Conservation (phyloP, 2,113 vertebrate genomes). For the Xiphophorus maculatus region DNA sequence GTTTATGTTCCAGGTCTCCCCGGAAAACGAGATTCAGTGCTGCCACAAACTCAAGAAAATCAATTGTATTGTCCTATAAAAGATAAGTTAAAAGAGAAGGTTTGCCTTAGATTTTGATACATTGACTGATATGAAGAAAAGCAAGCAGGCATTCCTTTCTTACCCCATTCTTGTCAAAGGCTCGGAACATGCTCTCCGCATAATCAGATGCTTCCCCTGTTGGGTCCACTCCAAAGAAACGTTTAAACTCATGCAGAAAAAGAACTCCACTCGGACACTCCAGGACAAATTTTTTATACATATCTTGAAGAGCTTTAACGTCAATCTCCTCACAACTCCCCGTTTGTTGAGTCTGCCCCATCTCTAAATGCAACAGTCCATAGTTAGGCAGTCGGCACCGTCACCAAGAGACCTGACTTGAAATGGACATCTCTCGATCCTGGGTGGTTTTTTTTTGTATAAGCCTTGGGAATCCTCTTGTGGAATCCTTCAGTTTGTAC, state of each 20-base stretch:
- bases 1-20: slow-evolving; percentile 77
- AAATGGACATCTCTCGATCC: slow-evolving; percentile 1
- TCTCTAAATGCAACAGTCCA: slow-evolving; percentile 36
- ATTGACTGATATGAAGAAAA: neutral
- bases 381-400: slow-evolving; percentile 2
- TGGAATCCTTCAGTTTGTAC: slow-evolving; percentile 8
- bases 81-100: slow-evolving; percentile 3
- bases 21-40: slow-evolving; percentile 80
- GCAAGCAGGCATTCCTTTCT: slow-evolving; percentile 21
- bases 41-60: slow-evolving; percentile 82
- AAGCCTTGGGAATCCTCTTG: slow-evolving; percentile 38
- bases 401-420: neutral
- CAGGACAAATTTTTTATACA: slow-evolving; percentile 79
- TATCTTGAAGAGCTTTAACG: slow-evolving; percentile 75
- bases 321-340: slow-evolving; percentile 67
- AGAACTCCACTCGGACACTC: slow-evolving; percentile 79
- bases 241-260: slow-evolving; percentile 80
- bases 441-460: slow-evolving; percentile 19
- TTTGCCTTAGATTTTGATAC: neutral
- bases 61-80: slow-evolving; percentile 80
- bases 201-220: slow-evolving; percentile 76
- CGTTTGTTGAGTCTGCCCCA: slow-evolving; percentile 73
- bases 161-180: slow-evolving; percentile 82
- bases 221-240: slow-evolving; percentile 77
- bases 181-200: slow-evolving; percentile 78